These are phyloP conservation scores for Nebria salina DNA, from an alignment of 2,888 invertebrate species.

Conservation along the genomic window DNA sequence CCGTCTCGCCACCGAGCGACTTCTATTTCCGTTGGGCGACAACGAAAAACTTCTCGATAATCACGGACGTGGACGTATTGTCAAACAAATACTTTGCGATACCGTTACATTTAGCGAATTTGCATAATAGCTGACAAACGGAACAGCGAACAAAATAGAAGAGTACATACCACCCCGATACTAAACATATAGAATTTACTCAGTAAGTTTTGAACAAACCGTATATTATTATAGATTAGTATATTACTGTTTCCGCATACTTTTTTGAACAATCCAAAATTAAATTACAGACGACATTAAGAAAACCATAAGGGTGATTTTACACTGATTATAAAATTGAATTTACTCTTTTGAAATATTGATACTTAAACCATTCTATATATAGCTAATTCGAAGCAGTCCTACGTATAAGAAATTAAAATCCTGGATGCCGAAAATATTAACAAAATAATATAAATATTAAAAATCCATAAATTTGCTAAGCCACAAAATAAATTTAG, in stretches of 20 bases:
- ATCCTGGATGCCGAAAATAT: too few relatives aligned
- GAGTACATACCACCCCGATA: not conserved
- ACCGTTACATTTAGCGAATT: constrained; percentile 45
- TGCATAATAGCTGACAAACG: constrained; percentile 36
- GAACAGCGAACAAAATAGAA: constrained; percentile 2
- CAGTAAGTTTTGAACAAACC: not conserved
- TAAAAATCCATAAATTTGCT: not conserved
- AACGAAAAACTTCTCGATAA: constrained; percentile 14
- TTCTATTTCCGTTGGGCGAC: constrained; percentile 24
- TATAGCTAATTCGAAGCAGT: too few relatives aligned
- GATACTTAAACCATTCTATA: not conserved
- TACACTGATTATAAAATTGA: not conserved
- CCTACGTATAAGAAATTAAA: too few relatives aligned
- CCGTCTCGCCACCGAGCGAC: not conserved
- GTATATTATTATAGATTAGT: not conserved
- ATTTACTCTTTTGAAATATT: too few relatives aligned
- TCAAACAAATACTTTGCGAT: constrained; percentile 60
- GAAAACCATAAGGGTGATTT: not conserved
- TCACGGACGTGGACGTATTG: constrained; percentile 62
- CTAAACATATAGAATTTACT: not conserved
- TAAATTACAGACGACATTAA: not conserved
- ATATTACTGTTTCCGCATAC: not conserved
- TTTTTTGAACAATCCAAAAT: not conserved
- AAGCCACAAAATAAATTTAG: not conserved
- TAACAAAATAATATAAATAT: not conserved